Conservation (phyloP, 1,140 invertebrate genomes). For the Cyclina sinensis region DNA sequence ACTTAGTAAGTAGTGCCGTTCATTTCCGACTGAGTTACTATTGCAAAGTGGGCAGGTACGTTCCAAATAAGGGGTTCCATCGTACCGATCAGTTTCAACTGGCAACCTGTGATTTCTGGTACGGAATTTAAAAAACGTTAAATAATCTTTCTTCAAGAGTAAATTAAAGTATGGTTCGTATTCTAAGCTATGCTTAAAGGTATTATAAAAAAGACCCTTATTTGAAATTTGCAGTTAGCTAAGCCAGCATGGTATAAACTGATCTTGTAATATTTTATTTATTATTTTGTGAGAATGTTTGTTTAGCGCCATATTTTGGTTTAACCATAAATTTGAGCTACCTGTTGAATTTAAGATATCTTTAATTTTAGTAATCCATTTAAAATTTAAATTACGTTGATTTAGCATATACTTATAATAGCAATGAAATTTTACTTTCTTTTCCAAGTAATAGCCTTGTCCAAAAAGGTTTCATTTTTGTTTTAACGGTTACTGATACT, state of each 20-base stretch:
- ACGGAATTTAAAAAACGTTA: neutral
- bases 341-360: constrained; percentile 31
- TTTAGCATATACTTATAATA: constrained; percentile 32
- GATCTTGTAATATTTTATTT: constrained; percentile 23
- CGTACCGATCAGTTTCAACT: neutral
- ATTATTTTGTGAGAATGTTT: constrained; percentile 22
- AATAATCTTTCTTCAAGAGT: neutral
- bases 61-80: neutral
- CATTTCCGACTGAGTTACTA: neutral
- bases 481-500: constrained; percentile 1
- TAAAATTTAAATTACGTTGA: neutral
- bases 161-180: constrained; percentile 19
- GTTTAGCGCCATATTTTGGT: neutral
- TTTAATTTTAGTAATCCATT: constrained; percentile 28
- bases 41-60: neutral
- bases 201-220: constrained; percentile 1
- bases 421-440: neutral
- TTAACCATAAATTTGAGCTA: neutral
- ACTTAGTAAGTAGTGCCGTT: neutral
- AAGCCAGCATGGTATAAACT: constrained; percentile 25
- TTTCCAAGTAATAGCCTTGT: neutral
- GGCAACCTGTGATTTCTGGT: neutral
- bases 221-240: neutral
- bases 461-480: constrained; percentile 24
- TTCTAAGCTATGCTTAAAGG: constrained; percentile 6